Percentiles rank a stretch among this genome's conserved stretches.
phyloP scores from a whole-genome alignment of 2,797 vertebrate genomes.

The Anas acuta region DNA sequence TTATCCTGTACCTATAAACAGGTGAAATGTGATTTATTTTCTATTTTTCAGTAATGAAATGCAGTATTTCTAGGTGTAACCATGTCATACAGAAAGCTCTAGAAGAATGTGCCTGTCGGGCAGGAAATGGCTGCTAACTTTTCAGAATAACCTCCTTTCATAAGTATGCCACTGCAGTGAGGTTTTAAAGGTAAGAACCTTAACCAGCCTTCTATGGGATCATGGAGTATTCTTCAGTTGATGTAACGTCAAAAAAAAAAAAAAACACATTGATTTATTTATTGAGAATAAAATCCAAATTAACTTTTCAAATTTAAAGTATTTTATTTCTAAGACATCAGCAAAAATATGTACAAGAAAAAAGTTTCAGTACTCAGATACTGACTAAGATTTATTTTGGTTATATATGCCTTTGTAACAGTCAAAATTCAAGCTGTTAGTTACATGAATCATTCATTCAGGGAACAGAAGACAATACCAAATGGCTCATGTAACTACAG shows the following conservation, averaged over 20 bases:
- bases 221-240: background rate
- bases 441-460: conserved; percentile 12
- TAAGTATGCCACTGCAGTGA: background rate
- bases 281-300: background rate
- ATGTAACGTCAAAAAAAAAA: background rate
- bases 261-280: background rate
- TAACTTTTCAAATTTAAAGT: background rate
- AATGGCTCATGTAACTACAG: conserved; percentile 10
- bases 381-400: background rate
- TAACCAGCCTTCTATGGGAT: background rate
- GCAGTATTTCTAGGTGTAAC: background rate
- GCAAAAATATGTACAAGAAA: background rate
- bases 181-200: background rate
- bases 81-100: background rate
- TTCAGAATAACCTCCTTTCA: background rate
- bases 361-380: background rate
- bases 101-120: background rate
- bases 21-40: background rate
- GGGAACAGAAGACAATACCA: conserved; percentile 6
- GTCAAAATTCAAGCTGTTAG: background rate
- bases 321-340: background rate
- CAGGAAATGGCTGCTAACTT: conserved; percentile 34
- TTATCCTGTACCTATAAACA: background rate
- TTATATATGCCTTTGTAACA: background rate
- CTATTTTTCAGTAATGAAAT: background rate